Base-by-base conservation (phyloP, 1,140 invertebrate species). In the Conus betulinus region DNA sequence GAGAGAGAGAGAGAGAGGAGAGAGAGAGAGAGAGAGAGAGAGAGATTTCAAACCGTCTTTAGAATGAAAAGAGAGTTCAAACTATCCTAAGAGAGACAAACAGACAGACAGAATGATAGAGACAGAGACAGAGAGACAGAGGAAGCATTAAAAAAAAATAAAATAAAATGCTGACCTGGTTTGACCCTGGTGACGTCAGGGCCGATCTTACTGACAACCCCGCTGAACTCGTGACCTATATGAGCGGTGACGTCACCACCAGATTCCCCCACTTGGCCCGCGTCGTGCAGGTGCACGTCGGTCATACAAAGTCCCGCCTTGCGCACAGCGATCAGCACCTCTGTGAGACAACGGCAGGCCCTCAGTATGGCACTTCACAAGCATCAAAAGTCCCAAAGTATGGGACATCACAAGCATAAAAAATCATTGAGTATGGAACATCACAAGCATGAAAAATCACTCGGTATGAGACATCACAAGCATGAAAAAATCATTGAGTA, bases 281-380 rank as follows among this genome's bases (percentile, higher is more conserved):
- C 89, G 55, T 97, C 96, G 94, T 98, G 97, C 95, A 98, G 99
- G 94, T 98, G 98, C 10, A 99, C 97, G 95, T 99, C 98, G 0
- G 98, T 99, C 1, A 98, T 98, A 94, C 99, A 99, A 90, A 99
- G 99, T 63, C 98, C 98, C 83, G 99, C 98, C 90, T 97, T 97
- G 90, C 97, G 97, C 97, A 99, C 98, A 88, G 97, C 96, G 17
- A 99, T 91, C 20, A 99, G 96, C 0, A 99, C 98, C 96, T 99
- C 98, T 98, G 90, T 55, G 7, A 27, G 20, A 15, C 78, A 51
- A 39, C 39, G 52, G 25, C 1, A n/a, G n/a, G 7, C 8, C 7
- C 25, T 74, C 8, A n/a, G 20, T 8, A 74, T n/a, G 15, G 13
- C 0, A 23, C n/a, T 74, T 17, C 71, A 39, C 39, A 39, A 39